These are phyloP conservation scores for Marisa cornuarietis DNA, from an alignment of 1,140 invertebrate species.

Conservation along the genomic window DNA sequence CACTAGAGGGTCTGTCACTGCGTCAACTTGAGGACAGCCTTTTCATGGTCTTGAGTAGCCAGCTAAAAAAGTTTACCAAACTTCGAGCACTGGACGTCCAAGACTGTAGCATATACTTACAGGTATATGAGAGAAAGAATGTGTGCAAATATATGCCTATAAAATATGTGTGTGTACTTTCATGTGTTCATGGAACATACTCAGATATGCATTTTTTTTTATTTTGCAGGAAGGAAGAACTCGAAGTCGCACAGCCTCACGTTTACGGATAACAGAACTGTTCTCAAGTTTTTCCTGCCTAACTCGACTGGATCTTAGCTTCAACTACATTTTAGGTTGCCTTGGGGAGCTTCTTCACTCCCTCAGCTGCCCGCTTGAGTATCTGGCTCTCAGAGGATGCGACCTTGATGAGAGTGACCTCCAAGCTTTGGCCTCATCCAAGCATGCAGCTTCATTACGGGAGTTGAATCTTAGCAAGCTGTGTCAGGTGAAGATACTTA, in stretches of 20 bases:
- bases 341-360: constrained; percentile 48
- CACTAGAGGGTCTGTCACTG: constrained; percentile 46
- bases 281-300: constrained; percentile 35
- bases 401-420: constrained; percentile 49
- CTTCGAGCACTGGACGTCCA: constrained; percentile 44
- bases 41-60: constrained; percentile 38
- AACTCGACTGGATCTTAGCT: constrained; percentile 43
- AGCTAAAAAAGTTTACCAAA: constrained; percentile 42
- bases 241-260: constrained; percentile 36
- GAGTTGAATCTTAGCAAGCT: constrained; percentile 53
- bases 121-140: background rate
- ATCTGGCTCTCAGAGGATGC: constrained; percentile 47
- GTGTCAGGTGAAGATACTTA: constrained; percentile 44
- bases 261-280: constrained; percentile 29
- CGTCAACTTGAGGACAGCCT: constrained; percentile 50
- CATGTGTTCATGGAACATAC: background rate
- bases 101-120: constrained; percentile 52
- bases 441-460: constrained; percentile 40
- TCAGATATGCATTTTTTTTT: background rate
- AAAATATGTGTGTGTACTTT: background rate
- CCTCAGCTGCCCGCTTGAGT: constrained; percentile 40
- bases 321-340: constrained; percentile 50
- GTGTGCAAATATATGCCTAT: background rate
- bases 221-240: constrained; percentile 42
- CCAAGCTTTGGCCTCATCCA: constrained; percentile 35